phyloP scores from a whole-genome alignment of 2,113 vertebrate genomes.

The Penelope pileata region DNA sequence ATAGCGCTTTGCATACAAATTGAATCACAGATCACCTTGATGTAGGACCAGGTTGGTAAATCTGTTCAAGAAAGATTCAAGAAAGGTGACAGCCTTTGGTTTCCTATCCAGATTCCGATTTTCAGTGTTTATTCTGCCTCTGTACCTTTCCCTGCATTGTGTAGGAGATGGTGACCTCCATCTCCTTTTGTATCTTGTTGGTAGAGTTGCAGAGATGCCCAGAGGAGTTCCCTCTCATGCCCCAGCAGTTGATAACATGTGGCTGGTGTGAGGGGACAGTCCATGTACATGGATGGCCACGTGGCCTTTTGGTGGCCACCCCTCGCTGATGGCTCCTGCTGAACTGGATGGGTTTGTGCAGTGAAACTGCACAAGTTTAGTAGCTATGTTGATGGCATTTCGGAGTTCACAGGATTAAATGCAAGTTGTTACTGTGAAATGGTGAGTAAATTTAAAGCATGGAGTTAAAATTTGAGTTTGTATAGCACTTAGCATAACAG shows the following conservation, averaged over 20 bases:
- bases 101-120: constrained; percentile 25
- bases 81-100: background rate
- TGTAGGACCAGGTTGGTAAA: background rate
- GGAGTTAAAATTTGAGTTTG: constrained; percentile 27
- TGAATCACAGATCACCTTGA: background rate
- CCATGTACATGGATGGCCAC: background rate
- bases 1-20: constrained; percentile 33
- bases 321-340: background rate
- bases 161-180: background rate
- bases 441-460: constrained; percentile 42
- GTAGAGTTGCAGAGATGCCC: background rate
- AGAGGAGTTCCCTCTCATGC: background rate
- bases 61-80: background rate
- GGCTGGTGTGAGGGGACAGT: background rate
- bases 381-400: background rate
- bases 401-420: constrained; percentile 10
- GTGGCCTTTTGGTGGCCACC: background rate
- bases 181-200: background rate
- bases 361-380: background rate
- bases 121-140: background rate
- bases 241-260: background rate
- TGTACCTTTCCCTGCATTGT: background rate
- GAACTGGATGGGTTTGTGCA: background rate
- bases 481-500: background rate
- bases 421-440: background rate